Percentiles rank a stretch among this genome's conserved stretches.
phyloP scores from a whole-genome alignment of 2,888 invertebrate species.

The Nomada fucata region DNA sequence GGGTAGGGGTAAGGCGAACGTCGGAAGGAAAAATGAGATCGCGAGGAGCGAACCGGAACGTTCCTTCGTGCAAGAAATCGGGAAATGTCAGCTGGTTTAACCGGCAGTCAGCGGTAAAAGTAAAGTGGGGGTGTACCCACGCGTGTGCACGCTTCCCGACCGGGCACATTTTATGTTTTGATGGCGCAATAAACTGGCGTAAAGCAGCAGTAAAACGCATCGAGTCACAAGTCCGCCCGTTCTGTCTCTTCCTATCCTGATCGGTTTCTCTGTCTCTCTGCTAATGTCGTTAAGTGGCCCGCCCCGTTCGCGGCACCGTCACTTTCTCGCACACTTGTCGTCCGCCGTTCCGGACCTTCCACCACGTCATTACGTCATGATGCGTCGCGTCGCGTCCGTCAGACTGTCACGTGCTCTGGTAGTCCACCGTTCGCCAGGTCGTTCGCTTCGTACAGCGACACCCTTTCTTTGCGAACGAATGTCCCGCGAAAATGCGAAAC shows the following conservation, averaged over 20 bases:
- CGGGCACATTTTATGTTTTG: conserved; percentile 83
- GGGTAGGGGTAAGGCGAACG: neutral
- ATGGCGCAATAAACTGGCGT: conserved; percentile 84
- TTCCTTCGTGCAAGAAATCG: conserved; percentile 66
- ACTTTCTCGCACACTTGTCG: conserved; percentile 63
- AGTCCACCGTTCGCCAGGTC: conserved; percentile 26
- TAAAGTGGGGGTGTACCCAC: conserved; percentile 80
- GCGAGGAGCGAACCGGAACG: conserved; percentile 50
- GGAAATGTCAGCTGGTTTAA: conserved; percentile 72
- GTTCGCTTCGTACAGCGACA: conserved; percentile 7
- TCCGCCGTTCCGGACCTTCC: conserved; percentile 69
- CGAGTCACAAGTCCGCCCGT: conserved; percentile 83
- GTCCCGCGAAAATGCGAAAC: neutral
- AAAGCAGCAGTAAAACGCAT: conserved; percentile 84
- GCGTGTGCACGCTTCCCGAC: conserved; percentile 80
- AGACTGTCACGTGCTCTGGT: conserved; percentile 69
- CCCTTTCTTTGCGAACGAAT: neutral
- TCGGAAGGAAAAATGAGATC: conserved; percentile 31
- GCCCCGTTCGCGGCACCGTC: conserved; percentile 74
- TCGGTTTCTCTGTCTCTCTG: conserved; percentile 45
- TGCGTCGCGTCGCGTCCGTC: conserved; percentile 63
- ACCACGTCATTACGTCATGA: conserved; percentile 70
- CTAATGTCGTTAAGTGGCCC: conserved; percentile 83
- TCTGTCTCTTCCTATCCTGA: conserved; percentile 54
- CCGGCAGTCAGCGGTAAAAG: conserved; percentile 75